phyloP scores from a whole-genome alignment of 2,797 vertebrate species.

The Sebastes steindachneri region DNA sequence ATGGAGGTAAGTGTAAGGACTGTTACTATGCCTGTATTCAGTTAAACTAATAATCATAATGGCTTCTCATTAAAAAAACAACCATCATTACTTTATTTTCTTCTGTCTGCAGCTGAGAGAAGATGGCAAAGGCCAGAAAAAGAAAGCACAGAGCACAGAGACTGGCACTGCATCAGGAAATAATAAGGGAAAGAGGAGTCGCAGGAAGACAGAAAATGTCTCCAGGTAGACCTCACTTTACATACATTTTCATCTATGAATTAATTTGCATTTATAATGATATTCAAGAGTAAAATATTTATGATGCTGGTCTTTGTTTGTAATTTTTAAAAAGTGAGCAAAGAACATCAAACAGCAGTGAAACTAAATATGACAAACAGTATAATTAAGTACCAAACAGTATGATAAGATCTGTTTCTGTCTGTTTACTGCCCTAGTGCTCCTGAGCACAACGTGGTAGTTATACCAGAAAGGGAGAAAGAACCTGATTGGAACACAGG shows the following conservation, averaged over 20 bases:
- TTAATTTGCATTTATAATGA: not conserved
- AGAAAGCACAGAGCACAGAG: constrained; percentile 86
- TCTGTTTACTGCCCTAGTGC: constrained; percentile 71
- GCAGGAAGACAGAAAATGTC: constrained; percentile 83
- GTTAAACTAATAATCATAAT: not conserved
- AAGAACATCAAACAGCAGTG: not conserved
- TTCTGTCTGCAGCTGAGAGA: constrained; percentile 64
- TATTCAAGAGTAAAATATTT: not conserved
- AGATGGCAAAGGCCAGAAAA: constrained; percentile 82
- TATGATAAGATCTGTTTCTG: not conserved
- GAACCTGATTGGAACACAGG: constrained; percentile 86
- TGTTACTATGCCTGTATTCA: not conserved
- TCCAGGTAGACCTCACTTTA: constrained; percentile 67
- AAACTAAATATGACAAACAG: not conserved
- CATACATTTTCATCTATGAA: not conserved
- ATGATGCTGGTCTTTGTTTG: not conserved
- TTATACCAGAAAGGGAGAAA: constrained; percentile 84
- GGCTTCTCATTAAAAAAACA: not conserved
- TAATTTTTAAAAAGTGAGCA: not conserved
- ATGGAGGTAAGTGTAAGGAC: constrained; percentile 67
- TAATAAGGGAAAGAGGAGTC: constrained; percentile 92
- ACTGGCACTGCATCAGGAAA: constrained; percentile 76
- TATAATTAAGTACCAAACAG: not conserved
- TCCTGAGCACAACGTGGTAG: constrained; percentile 83
- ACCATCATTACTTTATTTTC: not conserved